These are phyloP conservation scores for Gastrophysa polygoni DNA, from an alignment of 2,888 invertebrate species.

Conservation along the genomic window DNA sequence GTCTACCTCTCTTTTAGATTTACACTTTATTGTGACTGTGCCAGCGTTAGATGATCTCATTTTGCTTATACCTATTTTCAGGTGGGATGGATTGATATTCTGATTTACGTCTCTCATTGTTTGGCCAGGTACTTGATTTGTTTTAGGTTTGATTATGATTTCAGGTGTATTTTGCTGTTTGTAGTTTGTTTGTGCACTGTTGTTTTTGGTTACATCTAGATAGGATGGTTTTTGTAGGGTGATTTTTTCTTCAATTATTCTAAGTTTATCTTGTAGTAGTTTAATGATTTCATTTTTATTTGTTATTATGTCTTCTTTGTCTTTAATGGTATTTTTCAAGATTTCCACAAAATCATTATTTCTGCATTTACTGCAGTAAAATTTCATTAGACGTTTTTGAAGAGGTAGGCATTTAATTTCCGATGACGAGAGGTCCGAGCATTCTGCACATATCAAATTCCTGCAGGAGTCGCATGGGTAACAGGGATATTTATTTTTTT, in stretches of 20 bases:
- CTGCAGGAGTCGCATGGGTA: too few relatives aligned
- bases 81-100: not conserved
- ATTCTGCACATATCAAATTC: too few relatives aligned
- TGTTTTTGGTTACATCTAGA: not conserved
- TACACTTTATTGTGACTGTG: conserved; percentile 1
- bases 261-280: not conserved
- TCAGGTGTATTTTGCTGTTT: not conserved
- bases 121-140: not conserved
- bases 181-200: not conserved
- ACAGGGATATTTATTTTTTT: too few relatives aligned
- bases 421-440: too few relatives aligned
- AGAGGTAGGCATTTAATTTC: too few relatives aligned
- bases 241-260: not conserved
- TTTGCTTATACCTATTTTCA: conserved; percentile 6
- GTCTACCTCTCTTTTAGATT: not conserved
- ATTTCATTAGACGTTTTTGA: not conserved
- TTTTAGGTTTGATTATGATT: not conserved
- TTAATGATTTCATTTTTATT: not conserved
- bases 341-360: not conserved
- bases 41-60: conserved; percentile 1
- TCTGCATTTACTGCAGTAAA: conserved; percentile 5
- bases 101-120: not conserved
- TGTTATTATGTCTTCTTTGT: conserved; percentile 4
- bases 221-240: not conserved
- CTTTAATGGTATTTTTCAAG: conserved; percentile 1